Percentiles rank a stretch among this genome's conserved stretches.
Conservation (phyloP, 2,113 vertebrate species). For the Epinephelus cyanopodus region DNA sequence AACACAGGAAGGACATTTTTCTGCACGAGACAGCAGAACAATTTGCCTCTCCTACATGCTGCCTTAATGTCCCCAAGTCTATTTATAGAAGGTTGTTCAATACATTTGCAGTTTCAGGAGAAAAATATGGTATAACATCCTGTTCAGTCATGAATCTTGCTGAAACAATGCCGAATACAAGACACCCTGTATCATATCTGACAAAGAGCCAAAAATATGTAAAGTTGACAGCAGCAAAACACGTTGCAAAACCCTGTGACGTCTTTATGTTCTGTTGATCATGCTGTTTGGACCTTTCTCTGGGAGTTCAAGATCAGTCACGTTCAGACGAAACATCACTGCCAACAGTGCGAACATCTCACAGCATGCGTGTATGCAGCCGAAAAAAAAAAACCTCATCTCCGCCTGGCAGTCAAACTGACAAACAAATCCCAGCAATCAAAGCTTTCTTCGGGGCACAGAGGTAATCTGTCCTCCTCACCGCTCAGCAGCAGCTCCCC, state of each 20-base stretch:
- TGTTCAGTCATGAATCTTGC: conserved; percentile 14
- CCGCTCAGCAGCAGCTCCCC: conserved; percentile 21
- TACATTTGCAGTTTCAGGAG: conserved; percentile 9
- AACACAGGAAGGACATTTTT: background rate
- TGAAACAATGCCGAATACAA: conserved; percentile 18
- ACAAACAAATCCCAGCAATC: conserved; percentile 16
- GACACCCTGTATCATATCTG: conserved; percentile 15
- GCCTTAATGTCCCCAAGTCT: background rate
- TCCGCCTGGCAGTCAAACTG: conserved; percentile 16
- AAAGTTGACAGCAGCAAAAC: conserved; percentile 29
- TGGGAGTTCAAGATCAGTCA: conserved; percentile 5
- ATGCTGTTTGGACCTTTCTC: conserved; percentile 8
- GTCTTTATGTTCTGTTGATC: conserved; percentile 46
- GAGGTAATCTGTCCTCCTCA: conserved; percentile 37
- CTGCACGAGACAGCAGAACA: background rate
- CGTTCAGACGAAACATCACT: conserved; percentile 37
- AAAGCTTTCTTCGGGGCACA: conserved; percentile 19
- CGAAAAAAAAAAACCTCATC: background rate
- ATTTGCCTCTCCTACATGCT: background rate
- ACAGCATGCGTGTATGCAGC: background rate
- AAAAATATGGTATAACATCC: conserved; percentile 9
- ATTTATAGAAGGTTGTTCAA: background rate
- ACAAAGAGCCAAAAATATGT: conserved; percentile 10
- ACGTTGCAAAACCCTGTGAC: conserved; percentile 30
- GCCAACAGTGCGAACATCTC: background rate